Conservation (phyloP, 2,797 vertebrate species). For the Rhodeus uyekii region DNA sequence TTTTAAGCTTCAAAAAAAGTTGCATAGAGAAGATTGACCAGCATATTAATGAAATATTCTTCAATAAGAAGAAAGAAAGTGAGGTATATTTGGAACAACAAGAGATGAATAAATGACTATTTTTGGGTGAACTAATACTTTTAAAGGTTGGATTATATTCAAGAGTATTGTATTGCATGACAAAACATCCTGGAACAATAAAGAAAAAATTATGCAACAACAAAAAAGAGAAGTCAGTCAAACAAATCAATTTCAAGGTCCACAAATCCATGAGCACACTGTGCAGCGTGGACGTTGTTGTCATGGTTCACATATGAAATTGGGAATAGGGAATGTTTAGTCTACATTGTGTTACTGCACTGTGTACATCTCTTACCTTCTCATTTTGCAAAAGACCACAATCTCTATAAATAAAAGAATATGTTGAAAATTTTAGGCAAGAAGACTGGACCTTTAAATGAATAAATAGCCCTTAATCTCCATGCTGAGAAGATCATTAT, state of each 20-base stretch:
- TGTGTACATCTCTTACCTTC: slow-evolving; percentile 98
- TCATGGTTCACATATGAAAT: slow-evolving; percentile 70
- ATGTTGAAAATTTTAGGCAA: slow-evolving; percentile 99
- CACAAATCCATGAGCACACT: slow-evolving; percentile 70
- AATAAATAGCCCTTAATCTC: slow-evolving; percentile 96
- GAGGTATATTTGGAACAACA: not conserved
- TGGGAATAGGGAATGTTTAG: slow-evolving; percentile 87
- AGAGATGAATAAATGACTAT: not conserved
- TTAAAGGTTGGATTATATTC: too few relatives aligned
- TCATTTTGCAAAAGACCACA: slow-evolving; percentile 99
- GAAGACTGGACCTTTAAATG: slow-evolving; percentile 96
- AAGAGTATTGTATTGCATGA: not conserved
- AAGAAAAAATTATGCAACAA: slow-evolving; percentile 22
- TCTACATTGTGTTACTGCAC: slow-evolving; percentile 92
- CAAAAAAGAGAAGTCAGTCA: not conserved
- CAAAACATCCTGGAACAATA: slow-evolving; percentile 3
- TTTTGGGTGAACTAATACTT: slow-evolving; percentile 2
- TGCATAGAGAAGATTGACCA: not conserved
- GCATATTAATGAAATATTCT: not conserved
- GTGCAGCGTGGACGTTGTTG: slow-evolving; percentile 68
- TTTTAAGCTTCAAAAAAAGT: too few relatives aligned
- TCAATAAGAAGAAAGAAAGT: not conserved
- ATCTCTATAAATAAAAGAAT: slow-evolving; percentile 99
- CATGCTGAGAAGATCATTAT: slow-evolving; percentile 86
- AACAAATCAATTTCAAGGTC: slow-evolving; percentile 25